These are phyloP conservation scores for Ictalurus furcatus DNA, from an alignment of 2,113 vertebrate genomes.

Conservation along the genomic window DNA sequence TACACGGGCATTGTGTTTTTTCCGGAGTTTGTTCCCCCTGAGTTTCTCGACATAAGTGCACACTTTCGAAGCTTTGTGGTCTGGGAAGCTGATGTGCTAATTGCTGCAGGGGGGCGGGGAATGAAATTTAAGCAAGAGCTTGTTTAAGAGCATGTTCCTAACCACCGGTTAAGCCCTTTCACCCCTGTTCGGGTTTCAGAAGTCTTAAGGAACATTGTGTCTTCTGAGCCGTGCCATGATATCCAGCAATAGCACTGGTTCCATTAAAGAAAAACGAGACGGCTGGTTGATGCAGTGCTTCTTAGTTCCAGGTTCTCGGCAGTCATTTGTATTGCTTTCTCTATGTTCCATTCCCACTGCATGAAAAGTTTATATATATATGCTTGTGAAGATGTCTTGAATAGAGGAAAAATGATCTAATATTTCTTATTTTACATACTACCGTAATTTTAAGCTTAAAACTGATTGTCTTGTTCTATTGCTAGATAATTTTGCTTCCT, in stretches of 20 bases:
- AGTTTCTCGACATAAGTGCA: conserved; percentile 60
- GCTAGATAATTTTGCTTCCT: not conserved
- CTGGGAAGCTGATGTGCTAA: conserved; percentile 58
- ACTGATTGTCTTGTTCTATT: not conserved
- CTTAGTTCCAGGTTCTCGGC: not conserved
- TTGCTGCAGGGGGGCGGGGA: conserved; percentile 56
- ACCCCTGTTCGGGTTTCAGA: not conserved
- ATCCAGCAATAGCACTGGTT: not conserved
- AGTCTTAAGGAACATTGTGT: not conserved
- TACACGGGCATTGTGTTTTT: conserved; percentile 63
- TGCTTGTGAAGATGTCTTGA: not conserved
- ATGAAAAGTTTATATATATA: too few species aligned
- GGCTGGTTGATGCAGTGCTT: not conserved
- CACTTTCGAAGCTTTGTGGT: conserved; percentile 54
- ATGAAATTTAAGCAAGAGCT: conserved; percentile 42
- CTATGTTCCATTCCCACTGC: not conserved
- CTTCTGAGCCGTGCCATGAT: not conserved
- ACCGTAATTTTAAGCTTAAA: not conserved
- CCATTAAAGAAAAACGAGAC: not conserved
- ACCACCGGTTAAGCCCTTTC: conserved; percentile 30
- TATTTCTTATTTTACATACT: not conserved
- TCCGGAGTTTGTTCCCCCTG: conserved; percentile 71
- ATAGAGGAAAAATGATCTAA: not conserved
- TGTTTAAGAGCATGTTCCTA: not conserved
- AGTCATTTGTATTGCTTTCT: not conserved